Conservation (phyloP, 2,113 vertebrate genomes). For the Onychorhynchus coronatus region DNA sequence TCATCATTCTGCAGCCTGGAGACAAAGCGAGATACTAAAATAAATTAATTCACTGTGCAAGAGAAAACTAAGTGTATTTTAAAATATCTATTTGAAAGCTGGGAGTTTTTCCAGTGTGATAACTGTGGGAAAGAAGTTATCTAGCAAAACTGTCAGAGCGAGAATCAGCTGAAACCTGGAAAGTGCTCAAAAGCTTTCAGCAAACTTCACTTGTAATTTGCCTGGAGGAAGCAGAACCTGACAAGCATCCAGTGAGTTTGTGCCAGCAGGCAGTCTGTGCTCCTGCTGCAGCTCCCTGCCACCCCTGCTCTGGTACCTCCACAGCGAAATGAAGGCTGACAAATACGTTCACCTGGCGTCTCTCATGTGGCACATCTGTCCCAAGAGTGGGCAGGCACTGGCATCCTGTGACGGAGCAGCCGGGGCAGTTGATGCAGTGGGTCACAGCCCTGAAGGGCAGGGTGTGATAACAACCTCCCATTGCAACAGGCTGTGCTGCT, state of each 20-base stretch:
- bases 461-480: not conserved
- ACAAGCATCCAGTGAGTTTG: not conserved
- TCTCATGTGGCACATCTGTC: not conserved
- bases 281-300: not conserved
- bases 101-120: not conserved
- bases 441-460: not conserved
- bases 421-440: accelerated
- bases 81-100: slow-evolving; percentile 15
- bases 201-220: slow-evolving; percentile 24
- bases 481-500: not conserved
- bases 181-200: slow-evolving; percentile 34
- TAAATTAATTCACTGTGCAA: slow-evolving; percentile 15
- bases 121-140: slow-evolving; percentile 36
- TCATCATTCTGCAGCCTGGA: not conserved
- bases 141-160: slow-evolving; percentile 16
- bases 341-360: not conserved
- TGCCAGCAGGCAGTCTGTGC: not conserved
- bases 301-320: not conserved
- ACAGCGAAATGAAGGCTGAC: not conserved
- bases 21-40: slow-evolving; percentile 1
- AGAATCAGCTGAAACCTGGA: slow-evolving; percentile 52
- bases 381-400: accelerated
- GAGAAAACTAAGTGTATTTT: slow-evolving; percentile 21
- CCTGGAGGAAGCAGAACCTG: slow-evolving; percentile 19
- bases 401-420: not conserved